A percentile compares a stretch with the other conserved stretches of the same genome.
These are phyloP conservation scores for Sarcophaga peregrina DNA, from an alignment of 1,140 invertebrate species.

Conservation along the genomic window DNA sequence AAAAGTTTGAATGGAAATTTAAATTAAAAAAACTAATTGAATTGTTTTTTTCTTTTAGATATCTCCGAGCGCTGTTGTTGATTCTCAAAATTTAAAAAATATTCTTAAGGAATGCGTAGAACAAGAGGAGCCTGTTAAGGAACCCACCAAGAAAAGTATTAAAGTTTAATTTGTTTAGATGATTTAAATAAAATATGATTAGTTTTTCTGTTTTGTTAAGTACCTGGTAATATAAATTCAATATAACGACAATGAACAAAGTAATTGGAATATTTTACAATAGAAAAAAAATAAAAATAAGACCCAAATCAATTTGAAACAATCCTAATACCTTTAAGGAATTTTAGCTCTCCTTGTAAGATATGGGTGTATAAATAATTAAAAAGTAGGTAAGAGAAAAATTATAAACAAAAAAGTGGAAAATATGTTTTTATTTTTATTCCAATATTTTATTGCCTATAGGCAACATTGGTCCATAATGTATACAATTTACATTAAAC, in stretches of 20 bases:
- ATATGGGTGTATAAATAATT: too few species aligned
- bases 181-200: not conserved
- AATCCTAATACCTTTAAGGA: too few species aligned
- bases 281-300: too few species aligned
- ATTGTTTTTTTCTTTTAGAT: not conserved
- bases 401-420: too few species aligned
- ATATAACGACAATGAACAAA: not conserved
- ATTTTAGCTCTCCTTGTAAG: too few species aligned
- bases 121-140: not conserved
- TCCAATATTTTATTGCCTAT: too few species aligned
- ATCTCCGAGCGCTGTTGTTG: not conserved
- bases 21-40: not conserved
- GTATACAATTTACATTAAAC: too few species aligned
- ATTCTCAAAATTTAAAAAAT: not conserved
- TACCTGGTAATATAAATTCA: slow-evolving; percentile 11
- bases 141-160: slow-evolving; percentile 18
- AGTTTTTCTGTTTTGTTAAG: not conserved
- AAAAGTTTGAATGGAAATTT: not conserved
- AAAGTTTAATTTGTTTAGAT: slow-evolving; percentile 6
- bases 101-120: not conserved
- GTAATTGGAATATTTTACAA: too few species aligned
- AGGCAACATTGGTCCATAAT: too few species aligned
- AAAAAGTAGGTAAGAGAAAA: too few species aligned
- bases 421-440: too few species aligned
- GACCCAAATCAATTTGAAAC: too few species aligned